Base-by-base conservation (phyloP, 2,113 vertebrate genomes). In the Pseudorasbora parva region DNA sequence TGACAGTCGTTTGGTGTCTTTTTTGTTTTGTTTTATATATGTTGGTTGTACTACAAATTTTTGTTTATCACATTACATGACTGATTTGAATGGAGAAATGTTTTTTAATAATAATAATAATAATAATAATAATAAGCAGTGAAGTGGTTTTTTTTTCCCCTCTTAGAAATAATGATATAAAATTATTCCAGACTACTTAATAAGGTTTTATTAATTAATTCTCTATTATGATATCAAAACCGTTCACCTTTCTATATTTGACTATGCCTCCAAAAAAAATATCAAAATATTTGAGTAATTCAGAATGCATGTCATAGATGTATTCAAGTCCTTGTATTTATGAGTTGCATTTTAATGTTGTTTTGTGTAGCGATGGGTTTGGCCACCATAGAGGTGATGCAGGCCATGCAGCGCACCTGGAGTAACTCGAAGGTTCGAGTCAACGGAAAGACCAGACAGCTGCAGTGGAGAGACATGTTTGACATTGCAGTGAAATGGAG, bases 381-480 rank as follows among this genome's bases (percentile, higher is more conserved):
- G 90, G 98, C 98, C 0, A 95, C 97, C 0, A 89, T 99, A 62
- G 98, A 99, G 88, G 96, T 99, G 84, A 99, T 99, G 97, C 98
- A 99, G 83, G 97, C 97, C 10, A 96, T 99, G 84, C 97, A 97
- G 81, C 91, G 96, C 1, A 98, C 97, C 0, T 99, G 98, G 98
- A 96, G 95, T 84, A 99, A 97, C 91, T 97, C 97, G 0, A 99
- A 99, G 92, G 96, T 99, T 37, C 95, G 98, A 47, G 96, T 99
- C 89, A 97, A 96, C 30, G 98, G 98, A 54, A 98, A 96, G 80
- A 98, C 97, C 3, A 94, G 97, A 79, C 94, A 97, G 87, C 97
- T 99, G 96, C 97, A 98, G 90, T 99, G 98, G 98, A 96, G 97
- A 88, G 98, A 99, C 93, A 98, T 99, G 97, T 99, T 99, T 81